phyloP scores from a whole-genome alignment of 2,113 vertebrate species.

The Platysteira castanea region DNA sequence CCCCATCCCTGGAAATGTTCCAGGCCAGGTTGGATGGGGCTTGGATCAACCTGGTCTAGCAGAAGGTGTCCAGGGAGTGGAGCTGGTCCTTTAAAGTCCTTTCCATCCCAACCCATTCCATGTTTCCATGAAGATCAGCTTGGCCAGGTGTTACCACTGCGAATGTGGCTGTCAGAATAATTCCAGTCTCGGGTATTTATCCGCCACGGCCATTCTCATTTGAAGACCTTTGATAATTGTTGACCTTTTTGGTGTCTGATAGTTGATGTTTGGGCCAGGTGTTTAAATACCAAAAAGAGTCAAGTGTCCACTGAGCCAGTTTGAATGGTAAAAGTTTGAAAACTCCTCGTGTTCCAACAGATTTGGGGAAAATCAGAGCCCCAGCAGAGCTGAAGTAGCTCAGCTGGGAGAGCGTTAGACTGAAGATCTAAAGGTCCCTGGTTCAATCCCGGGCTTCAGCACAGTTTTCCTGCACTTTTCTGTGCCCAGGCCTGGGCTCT shows the following conservation, averaged over 20 bases:
- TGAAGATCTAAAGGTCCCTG: slow-evolving; percentile 64
- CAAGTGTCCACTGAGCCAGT: neutral
- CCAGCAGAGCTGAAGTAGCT: neutral
- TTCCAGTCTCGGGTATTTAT: neutral
- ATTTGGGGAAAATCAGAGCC: fast-evolving
- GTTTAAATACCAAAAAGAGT: neutral
- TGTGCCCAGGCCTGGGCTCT: fast-evolving
- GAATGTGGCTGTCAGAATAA: neutral
- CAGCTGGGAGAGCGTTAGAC: slow-evolving; percentile 58
- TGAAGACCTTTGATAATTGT: fast-evolving
- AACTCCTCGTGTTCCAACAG: fast-evolving
- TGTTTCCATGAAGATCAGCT: neutral
- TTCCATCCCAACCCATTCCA: neutral
- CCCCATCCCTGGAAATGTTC: neutral
- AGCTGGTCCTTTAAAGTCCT: neutral
- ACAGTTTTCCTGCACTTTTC: neutral
- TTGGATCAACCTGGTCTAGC: fast-evolving
- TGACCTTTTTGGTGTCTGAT: neutral
- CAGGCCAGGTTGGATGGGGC: fast-evolving
- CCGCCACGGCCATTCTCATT: neutral
- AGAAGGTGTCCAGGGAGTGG: neutral
- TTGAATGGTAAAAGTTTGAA: fast-evolving
- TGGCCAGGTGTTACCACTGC: neutral
- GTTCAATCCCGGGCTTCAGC: slow-evolving; percentile 55
- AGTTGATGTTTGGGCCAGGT: neutral